Percentiles rank a stretch among this genome's conserved stretches.
Conservation (phyloP, 2,888 invertebrate species). For the Priocnemis perturbator region DNA sequence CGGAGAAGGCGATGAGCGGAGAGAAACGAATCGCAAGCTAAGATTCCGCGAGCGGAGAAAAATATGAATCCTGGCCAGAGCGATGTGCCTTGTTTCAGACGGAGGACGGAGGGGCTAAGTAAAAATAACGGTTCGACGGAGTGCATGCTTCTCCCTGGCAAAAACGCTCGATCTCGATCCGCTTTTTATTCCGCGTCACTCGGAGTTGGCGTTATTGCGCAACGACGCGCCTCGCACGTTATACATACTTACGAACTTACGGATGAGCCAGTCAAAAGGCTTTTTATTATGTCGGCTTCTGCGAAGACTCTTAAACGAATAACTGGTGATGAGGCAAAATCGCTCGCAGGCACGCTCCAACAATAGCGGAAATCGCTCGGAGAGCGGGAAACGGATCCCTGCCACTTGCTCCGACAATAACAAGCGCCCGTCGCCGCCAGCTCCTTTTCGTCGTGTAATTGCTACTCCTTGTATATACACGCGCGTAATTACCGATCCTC, state of each 20-base stretch:
- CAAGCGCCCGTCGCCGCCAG: slow-evolving; percentile 6
- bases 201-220: too few relatives aligned
- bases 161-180: too few relatives aligned
- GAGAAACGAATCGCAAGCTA: slow-evolving; percentile 1
- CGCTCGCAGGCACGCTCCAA: too few relatives aligned
- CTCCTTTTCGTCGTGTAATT: slow-evolving; percentile 9
- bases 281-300: too few relatives aligned
- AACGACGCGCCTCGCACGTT: too few relatives aligned
- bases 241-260: too few relatives aligned
- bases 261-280: too few relatives aligned
- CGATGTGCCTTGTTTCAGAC: neutral
- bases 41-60: slow-evolving; percentile 3
- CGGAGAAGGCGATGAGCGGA: slow-evolving; percentile 18
- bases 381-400: slow-evolving; percentile 5
- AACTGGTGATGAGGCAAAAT: too few relatives aligned
- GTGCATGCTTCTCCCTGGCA: neutral
- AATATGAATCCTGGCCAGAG: slow-evolving; percentile 2
- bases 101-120: neutral
- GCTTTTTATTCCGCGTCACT: too few relatives aligned
- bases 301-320: too few relatives aligned
- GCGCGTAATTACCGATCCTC: slow-evolving; percentile 16
- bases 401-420: slow-evolving; percentile 6
- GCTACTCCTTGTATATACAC: slow-evolving; percentile 7
- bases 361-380: neutral
- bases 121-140: slow-evolving; percentile 2